Evolutionary conservation across 2,888 invertebrate species (phyloP).

Genomic region (Serripes groenlandicus): DNA sequence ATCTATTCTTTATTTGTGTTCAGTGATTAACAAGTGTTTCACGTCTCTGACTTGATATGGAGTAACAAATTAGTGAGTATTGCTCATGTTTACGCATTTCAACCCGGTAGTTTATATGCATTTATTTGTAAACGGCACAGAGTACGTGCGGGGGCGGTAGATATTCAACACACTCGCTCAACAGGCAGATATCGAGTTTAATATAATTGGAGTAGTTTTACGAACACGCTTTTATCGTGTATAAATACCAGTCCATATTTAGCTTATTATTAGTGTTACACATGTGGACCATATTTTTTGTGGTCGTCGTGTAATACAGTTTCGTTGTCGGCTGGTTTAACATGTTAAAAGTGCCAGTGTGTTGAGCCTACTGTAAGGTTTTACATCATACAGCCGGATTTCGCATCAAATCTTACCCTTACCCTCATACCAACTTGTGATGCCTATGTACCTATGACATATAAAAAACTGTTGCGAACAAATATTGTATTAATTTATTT

Average conservation of each 20-base stretch:
- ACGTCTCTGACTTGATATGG: slow-evolving; percentile 3
- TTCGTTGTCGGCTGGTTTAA: too few relatives aligned
- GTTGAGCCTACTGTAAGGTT: too few relatives aligned
- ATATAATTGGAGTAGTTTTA: slow-evolving; percentile 25
- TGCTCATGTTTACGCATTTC: background rate
- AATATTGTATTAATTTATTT: too few relatives aligned
- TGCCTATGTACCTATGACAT: too few relatives aligned
- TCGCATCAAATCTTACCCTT: too few relatives aligned
- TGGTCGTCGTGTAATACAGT: too few relatives aligned
- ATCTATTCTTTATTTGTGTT: slow-evolving; percentile 1
- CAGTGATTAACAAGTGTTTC: background rate
- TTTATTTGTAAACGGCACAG: background rate
- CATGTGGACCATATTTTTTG: background rate
- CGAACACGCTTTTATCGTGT: slow-evolving; percentile 4
- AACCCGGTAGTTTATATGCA: background rate
- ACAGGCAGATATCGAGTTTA: slow-evolving; percentile 11
- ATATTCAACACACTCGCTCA: slow-evolving; percentile 1
- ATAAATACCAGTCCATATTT: slow-evolving; percentile 2
- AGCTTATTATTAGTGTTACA: too few relatives aligned
- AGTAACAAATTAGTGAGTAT: slow-evolving; percentile 4
- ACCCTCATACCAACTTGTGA: too few relatives aligned
- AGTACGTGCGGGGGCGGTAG: slow-evolving; percentile 13
- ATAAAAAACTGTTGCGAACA: too few relatives aligned
- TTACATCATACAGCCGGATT: too few relatives aligned
- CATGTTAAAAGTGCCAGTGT: too few relatives aligned